Conservation (phyloP, 2,113 vertebrate species). For the Heterochromis multidens region DNA sequence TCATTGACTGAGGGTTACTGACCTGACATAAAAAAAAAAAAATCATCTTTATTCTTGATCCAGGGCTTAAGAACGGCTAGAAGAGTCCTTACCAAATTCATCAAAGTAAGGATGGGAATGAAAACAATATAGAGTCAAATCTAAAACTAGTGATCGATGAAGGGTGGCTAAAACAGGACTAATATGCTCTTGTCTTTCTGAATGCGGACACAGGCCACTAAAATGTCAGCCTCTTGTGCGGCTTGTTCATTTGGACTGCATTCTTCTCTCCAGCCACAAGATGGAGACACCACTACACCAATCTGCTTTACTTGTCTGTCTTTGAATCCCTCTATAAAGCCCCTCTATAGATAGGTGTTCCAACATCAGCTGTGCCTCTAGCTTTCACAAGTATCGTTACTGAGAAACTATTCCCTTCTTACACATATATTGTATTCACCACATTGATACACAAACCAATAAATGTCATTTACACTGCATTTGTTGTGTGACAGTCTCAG, state of each 20-base stretch:
- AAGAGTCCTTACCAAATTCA: neutral
- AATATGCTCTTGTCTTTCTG: neutral
- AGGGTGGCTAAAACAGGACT: neutral
- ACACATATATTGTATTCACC: neutral
- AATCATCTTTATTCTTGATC: neutral
- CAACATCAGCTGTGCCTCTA: neutral
- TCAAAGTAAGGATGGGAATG: neutral
- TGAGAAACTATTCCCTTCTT: neutral
- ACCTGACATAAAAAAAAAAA: neutral
- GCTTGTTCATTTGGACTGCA: neutral
- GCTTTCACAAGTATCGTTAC: neutral
- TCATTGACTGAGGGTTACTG: neutral
- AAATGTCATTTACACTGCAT: constrained; percentile 13
- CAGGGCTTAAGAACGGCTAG: neutral
- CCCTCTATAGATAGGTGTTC: neutral
- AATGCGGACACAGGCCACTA: neutral
- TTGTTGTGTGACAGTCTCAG: neutral
- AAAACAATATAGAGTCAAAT: neutral
- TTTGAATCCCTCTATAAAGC: neutral
- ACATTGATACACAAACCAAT: constrained; percentile 13
- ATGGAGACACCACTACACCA: constrained; percentile 17
- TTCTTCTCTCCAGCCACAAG: constrained; percentile 37
- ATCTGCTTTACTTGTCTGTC: neutral
- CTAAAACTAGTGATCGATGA: neutral
- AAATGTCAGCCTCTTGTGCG: neutral